These are phyloP conservation scores for Hylia prasina DNA, from an alignment of 2,113 vertebrate genomes.

Conservation along the genomic window DNA sequence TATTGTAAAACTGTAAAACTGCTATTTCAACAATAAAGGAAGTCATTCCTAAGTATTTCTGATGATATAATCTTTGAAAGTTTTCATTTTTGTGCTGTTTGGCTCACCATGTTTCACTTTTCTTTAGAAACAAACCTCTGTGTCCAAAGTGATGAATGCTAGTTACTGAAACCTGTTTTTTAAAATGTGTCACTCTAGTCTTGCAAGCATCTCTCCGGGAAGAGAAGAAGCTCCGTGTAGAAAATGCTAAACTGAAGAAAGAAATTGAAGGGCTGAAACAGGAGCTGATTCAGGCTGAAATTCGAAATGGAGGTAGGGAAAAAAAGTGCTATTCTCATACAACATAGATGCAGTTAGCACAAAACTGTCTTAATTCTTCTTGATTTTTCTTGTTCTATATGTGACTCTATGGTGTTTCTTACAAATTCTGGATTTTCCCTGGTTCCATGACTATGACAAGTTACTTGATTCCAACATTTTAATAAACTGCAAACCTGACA, in stretches of 20 bases:
- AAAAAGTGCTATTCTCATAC: not conserved
- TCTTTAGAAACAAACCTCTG: not conserved
- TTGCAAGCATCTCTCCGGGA: slow-evolving; percentile 88
- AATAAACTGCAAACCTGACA: not conserved
- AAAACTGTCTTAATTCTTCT: not conserved
- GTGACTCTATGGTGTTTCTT: not conserved
- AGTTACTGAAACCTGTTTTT: not conserved
- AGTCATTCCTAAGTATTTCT: not conserved
- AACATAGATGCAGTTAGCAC: not conserved
- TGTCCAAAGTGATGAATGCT: not conserved
- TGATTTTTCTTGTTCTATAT: not conserved
- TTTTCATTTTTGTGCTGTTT: not conserved
- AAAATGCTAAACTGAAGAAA: slow-evolving; percentile 93
- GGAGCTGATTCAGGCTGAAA: slow-evolving; percentile 89
- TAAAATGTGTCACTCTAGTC: slow-evolving; percentile 68
- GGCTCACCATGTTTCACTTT: not conserved
- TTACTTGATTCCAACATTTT: not conserved
- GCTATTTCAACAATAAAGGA: not conserved
- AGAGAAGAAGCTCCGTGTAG: slow-evolving; percentile 94
- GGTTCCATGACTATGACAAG: not conserved
- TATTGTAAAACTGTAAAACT: not conserved
- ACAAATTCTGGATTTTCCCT: not conserved
- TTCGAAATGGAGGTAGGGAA: slow-evolving; percentile 84
- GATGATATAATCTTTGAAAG: not conserved
- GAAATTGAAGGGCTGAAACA: slow-evolving; percentile 91